A percentile compares a stretch with the other conserved stretches of the same genome.
Conservation (phyloP, 2,797 vertebrate genomes). For the Tapirus indicus region DNA sequence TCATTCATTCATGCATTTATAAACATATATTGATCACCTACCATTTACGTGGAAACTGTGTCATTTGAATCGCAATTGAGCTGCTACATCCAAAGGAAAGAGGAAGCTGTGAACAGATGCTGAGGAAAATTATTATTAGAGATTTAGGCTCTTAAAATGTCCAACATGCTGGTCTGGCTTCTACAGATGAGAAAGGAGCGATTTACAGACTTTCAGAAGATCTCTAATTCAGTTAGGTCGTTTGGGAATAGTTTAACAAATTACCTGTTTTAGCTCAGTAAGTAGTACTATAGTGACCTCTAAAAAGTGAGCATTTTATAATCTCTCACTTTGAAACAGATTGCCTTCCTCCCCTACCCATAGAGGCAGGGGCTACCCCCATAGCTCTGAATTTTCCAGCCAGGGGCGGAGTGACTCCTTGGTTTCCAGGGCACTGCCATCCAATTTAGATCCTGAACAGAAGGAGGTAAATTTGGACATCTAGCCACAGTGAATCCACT, state of each 20-base stretch:
- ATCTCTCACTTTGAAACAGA: background rate
- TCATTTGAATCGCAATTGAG: background rate
- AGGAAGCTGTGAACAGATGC: background rate
- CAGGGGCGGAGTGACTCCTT: background rate
- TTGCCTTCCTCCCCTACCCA: background rate
- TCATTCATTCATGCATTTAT: background rate
- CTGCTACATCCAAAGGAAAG: background rate
- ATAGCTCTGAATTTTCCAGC: background rate
- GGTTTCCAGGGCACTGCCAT: background rate
- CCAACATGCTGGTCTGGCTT: background rate
- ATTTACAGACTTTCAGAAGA: background rate
- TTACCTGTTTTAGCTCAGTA: constrained; percentile 1
- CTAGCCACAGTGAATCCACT: background rate
- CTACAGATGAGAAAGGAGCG: background rate
- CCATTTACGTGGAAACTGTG: background rate
- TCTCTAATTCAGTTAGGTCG: background rate
- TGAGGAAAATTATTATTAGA: constrained; percentile 50
- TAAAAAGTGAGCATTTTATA: background rate
- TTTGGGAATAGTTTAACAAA: constrained; percentile 21
- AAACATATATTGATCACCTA: background rate
- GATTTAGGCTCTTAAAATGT: constrained; percentile 64
- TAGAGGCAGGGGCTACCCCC: background rate
- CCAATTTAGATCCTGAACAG: background rate
- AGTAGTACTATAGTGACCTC: background rate
- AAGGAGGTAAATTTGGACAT: background rate